Percentiles rank a stretch among this genome's conserved stretches.
phyloP scores from a whole-genome alignment of 2,797 vertebrate genomes.

The Iguana delicatissima region DNA sequence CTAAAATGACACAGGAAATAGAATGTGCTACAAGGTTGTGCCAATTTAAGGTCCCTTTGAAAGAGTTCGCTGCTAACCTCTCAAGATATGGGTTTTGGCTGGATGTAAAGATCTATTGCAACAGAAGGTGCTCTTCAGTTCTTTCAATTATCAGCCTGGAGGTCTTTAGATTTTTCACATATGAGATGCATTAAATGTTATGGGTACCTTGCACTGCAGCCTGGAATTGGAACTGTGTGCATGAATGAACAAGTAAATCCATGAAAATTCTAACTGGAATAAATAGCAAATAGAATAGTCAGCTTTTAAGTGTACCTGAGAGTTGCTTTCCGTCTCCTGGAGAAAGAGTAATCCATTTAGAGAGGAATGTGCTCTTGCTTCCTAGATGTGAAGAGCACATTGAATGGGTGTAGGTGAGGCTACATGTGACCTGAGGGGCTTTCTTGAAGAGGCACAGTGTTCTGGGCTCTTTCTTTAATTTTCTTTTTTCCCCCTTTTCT shows the following conservation, averaged over 20 bases:
- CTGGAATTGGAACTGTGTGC: not conserved
- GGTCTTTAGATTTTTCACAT: not conserved
- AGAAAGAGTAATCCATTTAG: conserved; percentile 60
- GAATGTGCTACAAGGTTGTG: not conserved
- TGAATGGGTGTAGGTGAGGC: conserved; percentile 27
- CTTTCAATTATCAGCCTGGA: no score
- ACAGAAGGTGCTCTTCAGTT: not conserved
- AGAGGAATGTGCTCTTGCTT: conserved; percentile 64
- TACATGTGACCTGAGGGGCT: not conserved
- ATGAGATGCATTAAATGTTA: not conserved
- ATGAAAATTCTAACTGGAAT: conserved; percentile 18
- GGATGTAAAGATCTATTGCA: not conserved
- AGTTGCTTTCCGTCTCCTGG: conserved; percentile 17
- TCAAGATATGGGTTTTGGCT: no score
- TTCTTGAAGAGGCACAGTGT: conserved; percentile 56
- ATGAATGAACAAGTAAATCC: not conserved
- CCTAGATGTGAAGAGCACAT: conserved; percentile 31
- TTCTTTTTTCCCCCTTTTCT: no score
- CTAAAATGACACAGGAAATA: not conserved
- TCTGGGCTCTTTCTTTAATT: not conserved
- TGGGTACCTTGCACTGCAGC: not conserved
- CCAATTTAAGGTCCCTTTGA: not conserved
- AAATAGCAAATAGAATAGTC: not conserved
- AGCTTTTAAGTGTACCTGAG: conserved; percentile 19
- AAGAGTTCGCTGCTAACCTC: not conserved